Base-by-base conservation (phyloP, 2,113 vertebrate genomes). In the Beaufortia kweichowensis region DNA sequence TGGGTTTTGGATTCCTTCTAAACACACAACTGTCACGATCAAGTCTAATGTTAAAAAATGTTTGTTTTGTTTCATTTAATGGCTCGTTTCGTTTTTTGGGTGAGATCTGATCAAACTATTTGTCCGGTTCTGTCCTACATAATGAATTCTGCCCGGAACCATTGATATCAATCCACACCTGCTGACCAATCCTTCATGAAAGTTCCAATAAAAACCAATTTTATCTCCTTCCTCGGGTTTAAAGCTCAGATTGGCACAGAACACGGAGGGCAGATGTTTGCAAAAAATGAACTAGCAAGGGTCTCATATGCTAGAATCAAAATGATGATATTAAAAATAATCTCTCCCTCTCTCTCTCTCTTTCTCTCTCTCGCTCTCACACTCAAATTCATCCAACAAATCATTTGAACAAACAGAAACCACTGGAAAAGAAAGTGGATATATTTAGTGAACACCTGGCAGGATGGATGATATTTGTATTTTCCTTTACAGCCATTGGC, bases 161-260 rank as follows among this genome's bases (percentile, higher is more conserved):
- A n/a, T n/a, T n/a, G n/a, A n/a, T 43, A 70, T 71, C 35, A 48
- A 57, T 80, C 59, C 28, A 56, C 56, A 67, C 74, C 31, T 50
- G 35, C 48, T 39, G 61, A 17, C 77, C 74, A 79, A 67, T 82
- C 28, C 59, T 66, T 50, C 48, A 46, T 50, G 31, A 69, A 62
- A 19, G 43, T 67, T 62, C 67, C 73, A 79, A 79, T 82, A 67
- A 79, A 69, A 62, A 79, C 4, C 6, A 31, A 62, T 68, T 72
- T 77, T 76, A 56, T 29, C 62, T 41, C 55, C 21, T 21, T 79
- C 29, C 21, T 56, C 17, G 39, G 56, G 41, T 67, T 35, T 62
- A 31, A 57, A 17, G 24, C 43, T 83, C 83, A 78, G 87, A 79
- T 56, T 78, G 66, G 65, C 86, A 86, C 79, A 85, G 84, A 81